These are phyloP conservation scores for Calameuta idolon DNA, from an alignment of 2,888 invertebrate genomes.

Conservation along the genomic window DNA sequence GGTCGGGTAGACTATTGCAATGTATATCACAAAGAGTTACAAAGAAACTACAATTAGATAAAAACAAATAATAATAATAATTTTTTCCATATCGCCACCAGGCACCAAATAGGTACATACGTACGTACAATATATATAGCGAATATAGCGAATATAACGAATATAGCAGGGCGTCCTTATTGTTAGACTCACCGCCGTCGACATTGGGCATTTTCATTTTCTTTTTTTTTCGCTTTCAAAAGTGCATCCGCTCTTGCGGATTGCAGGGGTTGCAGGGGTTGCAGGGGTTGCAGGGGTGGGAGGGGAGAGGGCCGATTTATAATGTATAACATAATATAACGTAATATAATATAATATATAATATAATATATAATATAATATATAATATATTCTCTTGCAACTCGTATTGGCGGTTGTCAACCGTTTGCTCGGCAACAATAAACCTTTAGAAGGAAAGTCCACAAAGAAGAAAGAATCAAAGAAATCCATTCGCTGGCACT, in stretches of 20 bases:
- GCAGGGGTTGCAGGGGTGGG: too few species aligned
- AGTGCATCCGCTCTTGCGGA: conserved; percentile 32
- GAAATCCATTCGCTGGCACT: too few species aligned
- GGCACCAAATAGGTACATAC: conserved; percentile 56
- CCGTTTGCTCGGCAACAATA: too few species aligned
- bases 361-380: conserved; percentile 39
- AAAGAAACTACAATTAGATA: conserved; percentile 66
- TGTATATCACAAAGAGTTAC: conserved; percentile 67
- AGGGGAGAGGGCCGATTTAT: conserved; percentile 22
- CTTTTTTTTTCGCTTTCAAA: conserved; percentile 22
- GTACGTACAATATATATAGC: conserved; percentile 41
- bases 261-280: too few species aligned
- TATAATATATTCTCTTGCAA: conserved; percentile 37
- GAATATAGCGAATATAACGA: conserved; percentile 28
- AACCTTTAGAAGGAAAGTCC: too few species aligned
- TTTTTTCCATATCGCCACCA: conserved; percentile 56
- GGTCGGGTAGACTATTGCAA: conserved; percentile 65
- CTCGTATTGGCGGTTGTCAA: conserved; percentile 10
- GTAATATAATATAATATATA: conserved; percentile 43
- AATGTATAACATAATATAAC: conserved; percentile 45
- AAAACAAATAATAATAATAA: conserved; percentile 64
- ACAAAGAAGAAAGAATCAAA: too few species aligned
- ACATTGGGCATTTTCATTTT: neutral
- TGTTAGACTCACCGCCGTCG: conserved; percentile 14
- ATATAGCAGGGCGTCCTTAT: conserved; percentile 6